These are phyloP conservation scores for Cathartes aura DNA, from an alignment of 2,113 vertebrate genomes.

Conservation along the genomic window DNA sequence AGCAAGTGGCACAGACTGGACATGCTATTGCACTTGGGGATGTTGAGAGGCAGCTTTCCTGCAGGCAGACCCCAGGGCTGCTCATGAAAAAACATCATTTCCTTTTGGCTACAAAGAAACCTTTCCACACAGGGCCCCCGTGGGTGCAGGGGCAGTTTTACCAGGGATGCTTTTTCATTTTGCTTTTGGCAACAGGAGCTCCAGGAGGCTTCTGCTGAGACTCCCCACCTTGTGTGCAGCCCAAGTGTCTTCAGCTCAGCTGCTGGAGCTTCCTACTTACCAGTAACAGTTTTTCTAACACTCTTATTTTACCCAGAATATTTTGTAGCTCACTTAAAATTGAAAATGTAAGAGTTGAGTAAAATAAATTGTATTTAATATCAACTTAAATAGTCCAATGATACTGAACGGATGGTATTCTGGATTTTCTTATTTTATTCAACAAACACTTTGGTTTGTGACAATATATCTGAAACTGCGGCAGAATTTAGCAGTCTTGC, in stretches of 20 bases:
- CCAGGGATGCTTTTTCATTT: background rate
- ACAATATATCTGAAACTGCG: background rate
- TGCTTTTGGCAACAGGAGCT: background rate
- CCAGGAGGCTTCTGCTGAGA: background rate
- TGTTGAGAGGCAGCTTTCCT: background rate
- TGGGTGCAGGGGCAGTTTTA: background rate
- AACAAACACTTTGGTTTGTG: background rate
- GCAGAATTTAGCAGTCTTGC: background rate
- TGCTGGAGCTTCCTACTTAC: background rate
- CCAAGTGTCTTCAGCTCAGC: background rate
- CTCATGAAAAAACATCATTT: background rate
- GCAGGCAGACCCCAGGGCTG: background rate
- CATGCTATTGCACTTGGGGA: background rate
- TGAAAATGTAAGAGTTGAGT: background rate
- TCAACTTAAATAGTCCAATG: background rate
- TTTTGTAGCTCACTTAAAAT: background rate
- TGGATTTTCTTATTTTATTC: constrained; percentile 24
- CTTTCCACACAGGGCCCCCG: background rate
- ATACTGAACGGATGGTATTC: background rate
- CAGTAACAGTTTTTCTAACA: background rate
- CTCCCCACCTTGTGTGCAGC: background rate
- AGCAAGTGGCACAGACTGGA: background rate
- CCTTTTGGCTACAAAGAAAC: background rate
- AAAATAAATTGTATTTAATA: constrained; percentile 9
- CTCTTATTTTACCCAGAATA: background rate